Base-by-base conservation (phyloP, 2,888 invertebrate genomes). In the Ochropleura leucogaster region DNA sequence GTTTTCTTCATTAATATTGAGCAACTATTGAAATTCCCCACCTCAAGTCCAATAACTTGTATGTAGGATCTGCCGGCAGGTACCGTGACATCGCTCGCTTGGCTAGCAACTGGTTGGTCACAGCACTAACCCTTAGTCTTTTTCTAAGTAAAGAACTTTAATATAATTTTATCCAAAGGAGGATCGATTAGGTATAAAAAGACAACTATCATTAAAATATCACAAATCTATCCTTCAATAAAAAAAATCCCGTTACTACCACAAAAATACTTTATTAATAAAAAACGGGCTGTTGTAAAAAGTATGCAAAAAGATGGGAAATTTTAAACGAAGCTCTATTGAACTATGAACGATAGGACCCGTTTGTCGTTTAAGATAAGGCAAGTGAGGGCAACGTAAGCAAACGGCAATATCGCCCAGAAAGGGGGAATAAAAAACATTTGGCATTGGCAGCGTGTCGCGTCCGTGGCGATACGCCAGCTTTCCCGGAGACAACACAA, bases 401-500 rank as follows among this genome's bases (percentile, higher is more conserved):
- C 90, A 93, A 94, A 94, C 92, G 89, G 91, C 92, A 95, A 95
- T 95, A 95, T 94, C 92, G 91, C 90, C 85, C 90, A 88, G 89
- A 92, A 89, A 88, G 84, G 82, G 87, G 84, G 90, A 93, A 92
- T 90, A 93, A 94, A 94, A 93, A 93, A 92, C 89, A 92, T 94
- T 93, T 92, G 92, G 92, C 90, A 90, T 90, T 84, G 88, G 87
- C 86, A 87, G 88, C 85, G 89, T 89, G 90, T 86, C 89, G 87
- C 85, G 84, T 88, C 89, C 89, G 92, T 93, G 94, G 95, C 94
- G 90, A 90, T 87, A 90, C 93, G 95, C 94, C 95, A 94, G 92
- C 86, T 89, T 90, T 90, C 84, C 89, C 89, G 89, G 90, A 91
- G 94, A 93, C 94, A 95, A 94, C 94, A 95, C 94, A 95, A 95